These are phyloP conservation scores for Lytechinus variegatus DNA, from an alignment of 35 echinoderm and acorn worm species.

Conservation along the genomic window DNA sequence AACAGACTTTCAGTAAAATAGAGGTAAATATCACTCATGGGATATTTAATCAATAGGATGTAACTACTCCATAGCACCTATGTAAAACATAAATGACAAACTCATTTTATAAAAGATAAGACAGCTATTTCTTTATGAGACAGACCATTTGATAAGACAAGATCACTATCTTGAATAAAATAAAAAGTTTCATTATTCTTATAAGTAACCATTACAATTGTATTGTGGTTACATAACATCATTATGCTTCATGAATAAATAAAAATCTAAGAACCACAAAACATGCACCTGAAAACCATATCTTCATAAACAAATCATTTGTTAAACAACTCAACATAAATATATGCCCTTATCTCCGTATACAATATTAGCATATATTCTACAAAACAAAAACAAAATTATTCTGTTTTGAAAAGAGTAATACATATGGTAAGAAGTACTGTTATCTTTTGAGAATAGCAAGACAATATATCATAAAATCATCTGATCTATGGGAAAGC, in stretches of 20 bases:
- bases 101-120: neutral
- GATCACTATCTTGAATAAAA: neutral
- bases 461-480: neutral
- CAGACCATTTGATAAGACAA: neutral
- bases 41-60: neutral
- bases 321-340: neutral
- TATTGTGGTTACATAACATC: neutral
- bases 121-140: neutral
- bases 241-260: neutral
- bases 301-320: neutral
- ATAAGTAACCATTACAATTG: neutral
- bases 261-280: neutral
- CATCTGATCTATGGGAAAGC: neutral
- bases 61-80: neutral
- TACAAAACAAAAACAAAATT: neutral
- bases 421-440: neutral
- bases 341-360: neutral
- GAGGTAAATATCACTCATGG: neutral
- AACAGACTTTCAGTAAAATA: neutral
- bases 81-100: neutral
- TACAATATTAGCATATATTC: neutral
- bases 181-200: neutral
- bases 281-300: neutral
- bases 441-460: neutral
- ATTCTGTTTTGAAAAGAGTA: neutral